phyloP scores from a whole-genome alignment of 2,113 vertebrate genomes.

The Agapornis roseicollis region DNA sequence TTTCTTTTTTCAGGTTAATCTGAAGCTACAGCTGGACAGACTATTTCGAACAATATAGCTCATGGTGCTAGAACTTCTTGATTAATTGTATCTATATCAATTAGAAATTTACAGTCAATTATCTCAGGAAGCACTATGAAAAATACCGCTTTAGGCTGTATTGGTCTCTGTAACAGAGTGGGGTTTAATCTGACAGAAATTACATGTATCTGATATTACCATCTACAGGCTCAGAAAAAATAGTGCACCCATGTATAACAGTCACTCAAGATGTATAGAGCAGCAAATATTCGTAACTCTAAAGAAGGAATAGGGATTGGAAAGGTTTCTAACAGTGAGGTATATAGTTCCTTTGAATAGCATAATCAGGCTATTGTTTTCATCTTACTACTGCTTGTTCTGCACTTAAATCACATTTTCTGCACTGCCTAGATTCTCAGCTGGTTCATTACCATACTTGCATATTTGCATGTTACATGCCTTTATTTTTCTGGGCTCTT shows the following conservation, averaged over 20 bases:
- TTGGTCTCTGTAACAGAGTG: not conserved
- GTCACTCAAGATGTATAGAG: not conserved
- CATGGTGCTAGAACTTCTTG: not conserved
- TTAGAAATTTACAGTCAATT: not conserved
- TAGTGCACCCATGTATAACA: rapidly evolving
- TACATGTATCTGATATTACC: not conserved
- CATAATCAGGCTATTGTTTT: not conserved
- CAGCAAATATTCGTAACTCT: not conserved
- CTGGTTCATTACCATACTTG: not conserved
- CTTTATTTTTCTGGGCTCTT: not conserved
- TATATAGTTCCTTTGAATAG: not conserved
- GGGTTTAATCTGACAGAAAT: not conserved
- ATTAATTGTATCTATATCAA: not conserved
- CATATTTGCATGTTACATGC: not conserved
- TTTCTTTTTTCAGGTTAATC: not conserved
- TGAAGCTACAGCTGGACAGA: not conserved
- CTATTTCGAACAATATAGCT: not conserved
- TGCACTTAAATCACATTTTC: not conserved
- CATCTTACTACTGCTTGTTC: not conserved
- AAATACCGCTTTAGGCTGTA: not conserved
- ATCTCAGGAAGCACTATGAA: not conserved
- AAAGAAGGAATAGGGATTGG: not conserved
- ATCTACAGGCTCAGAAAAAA: not conserved
- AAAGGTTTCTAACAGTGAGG: not conserved
- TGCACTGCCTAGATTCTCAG: not conserved